Base-by-base conservation (phyloP, 1,140 invertebrate species). In the Antheraea mylitta region DNA sequence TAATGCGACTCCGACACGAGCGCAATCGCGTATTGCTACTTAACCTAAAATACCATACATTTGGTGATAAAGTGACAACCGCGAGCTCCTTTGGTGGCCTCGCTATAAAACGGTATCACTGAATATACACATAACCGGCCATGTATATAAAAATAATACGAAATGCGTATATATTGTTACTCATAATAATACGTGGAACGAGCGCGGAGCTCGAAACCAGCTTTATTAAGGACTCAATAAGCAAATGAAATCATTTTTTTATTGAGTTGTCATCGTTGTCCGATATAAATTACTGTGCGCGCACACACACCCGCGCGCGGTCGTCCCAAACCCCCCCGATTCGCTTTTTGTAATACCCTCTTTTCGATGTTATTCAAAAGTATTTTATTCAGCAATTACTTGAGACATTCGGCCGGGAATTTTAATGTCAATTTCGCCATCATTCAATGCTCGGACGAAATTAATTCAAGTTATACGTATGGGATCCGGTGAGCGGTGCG, bases 171-270 rank as follows among this genome's bases (percentile, higher is more conserved):
- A 83, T 86, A 77, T 84, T 84, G 79, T 86, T 85, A 82, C 82
- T 80, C 80, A 81, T 82, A 81, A 87, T 81, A 82, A 81, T 81
- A 82, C 83, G 81, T 83, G 83, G 79, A 86, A 83, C 82, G 75
- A 73, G 68, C 78, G 67, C 72, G 66, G 75, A 72, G 73, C 76
- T 78, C 70, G 72, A 70, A 30, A 75, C 79, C 79, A 80, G 82
- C 87, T 82, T 88, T 91, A 89, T 91, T 90, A 90, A 92, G 83
- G 85, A 80, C 88, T 91, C 86, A 90, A 92, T 92, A 92, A 92
- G 87, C 87, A 92, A 92, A 92, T 92, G 90, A 86, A 90, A 90
- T 89, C 83, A 91, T 90, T 92, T 92, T 88, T 90, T 92, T 92
- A 92, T 92, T 90, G 86, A 91, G 84, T 86, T 89, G 87, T 92